phyloP scores from a whole-genome alignment of 2,113 vertebrate species.

The Telmatochromis bifrenatus region DNA sequence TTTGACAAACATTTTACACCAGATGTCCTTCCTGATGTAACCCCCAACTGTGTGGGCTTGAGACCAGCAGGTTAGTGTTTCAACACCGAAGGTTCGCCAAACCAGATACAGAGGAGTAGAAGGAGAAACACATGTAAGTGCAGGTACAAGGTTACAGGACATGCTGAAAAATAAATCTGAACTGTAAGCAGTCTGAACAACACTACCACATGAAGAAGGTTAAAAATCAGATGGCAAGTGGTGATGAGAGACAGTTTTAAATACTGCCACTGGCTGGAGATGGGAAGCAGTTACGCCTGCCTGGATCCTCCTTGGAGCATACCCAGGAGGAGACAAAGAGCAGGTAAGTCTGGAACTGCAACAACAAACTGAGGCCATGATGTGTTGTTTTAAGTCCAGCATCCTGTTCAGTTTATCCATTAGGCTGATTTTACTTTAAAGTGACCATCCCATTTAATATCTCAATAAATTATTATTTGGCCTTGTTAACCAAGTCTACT shows the following conservation, averaged over 20 bases:
- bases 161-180: not conserved
- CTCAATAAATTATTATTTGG: not conserved
- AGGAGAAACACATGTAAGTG: not conserved
- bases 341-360: not conserved
- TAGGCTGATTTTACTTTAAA: not conserved
- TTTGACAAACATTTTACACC: not conserved
- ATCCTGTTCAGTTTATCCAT: not conserved
- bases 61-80: not conserved
- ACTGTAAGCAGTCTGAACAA: not conserved
- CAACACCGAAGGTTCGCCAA: not conserved
- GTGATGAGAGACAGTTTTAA: not conserved
- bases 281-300: not conserved
- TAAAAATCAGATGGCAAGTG: not conserved
- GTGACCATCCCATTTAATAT: not conserved
- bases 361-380: not conserved
- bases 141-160: not conserved
- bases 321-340: not conserved
- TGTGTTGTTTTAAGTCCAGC: not conserved
- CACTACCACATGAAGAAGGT: not conserved
- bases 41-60: not conserved
- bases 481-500: not conserved
- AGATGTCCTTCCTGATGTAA: not conserved
- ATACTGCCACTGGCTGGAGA: not conserved
- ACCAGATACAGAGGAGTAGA: not conserved
- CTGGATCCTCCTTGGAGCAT: not conserved